These are phyloP conservation scores for Athene noctua DNA, from an alignment of 2,113 vertebrate genomes.

Conservation along the genomic window DNA sequence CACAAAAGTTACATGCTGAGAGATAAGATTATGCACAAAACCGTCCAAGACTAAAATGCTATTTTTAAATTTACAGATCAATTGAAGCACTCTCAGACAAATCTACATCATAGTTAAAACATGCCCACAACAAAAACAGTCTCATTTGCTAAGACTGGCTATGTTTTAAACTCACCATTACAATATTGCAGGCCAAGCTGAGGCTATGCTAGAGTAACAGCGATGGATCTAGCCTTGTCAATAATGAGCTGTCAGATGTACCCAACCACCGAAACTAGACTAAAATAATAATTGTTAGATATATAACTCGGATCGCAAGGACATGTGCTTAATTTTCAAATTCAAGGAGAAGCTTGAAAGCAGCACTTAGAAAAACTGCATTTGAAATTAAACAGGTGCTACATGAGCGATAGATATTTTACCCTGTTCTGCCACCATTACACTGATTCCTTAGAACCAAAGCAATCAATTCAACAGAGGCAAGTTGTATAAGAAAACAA, in stretches of 20 bases:
- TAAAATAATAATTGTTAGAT: neutral
- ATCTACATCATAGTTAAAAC: neutral
- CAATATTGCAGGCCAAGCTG: neutral
- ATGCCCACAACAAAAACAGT: neutral
- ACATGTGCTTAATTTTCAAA: neutral
- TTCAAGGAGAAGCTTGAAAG: neutral
- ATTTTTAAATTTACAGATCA: neutral
- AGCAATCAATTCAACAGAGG: neutral
- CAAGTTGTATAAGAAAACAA: neutral
- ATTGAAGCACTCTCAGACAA: neutral
- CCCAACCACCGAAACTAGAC: fast-evolving
- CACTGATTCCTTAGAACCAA: neutral
- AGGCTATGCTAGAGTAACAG: neutral
- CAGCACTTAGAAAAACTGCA: neutral
- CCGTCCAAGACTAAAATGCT: neutral
- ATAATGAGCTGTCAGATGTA: neutral
- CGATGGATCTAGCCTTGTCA: neutral
- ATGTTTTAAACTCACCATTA: neutral
- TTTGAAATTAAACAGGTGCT: neutral
- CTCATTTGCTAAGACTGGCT: neutral
- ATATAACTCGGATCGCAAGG: neutral
- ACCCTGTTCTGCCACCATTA: neutral
- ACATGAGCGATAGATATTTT: neutral
- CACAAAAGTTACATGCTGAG: neutral
- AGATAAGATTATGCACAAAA: neutral